Conservation (phyloP, 1,140 invertebrate species). For the Zophobas morio region DNA sequence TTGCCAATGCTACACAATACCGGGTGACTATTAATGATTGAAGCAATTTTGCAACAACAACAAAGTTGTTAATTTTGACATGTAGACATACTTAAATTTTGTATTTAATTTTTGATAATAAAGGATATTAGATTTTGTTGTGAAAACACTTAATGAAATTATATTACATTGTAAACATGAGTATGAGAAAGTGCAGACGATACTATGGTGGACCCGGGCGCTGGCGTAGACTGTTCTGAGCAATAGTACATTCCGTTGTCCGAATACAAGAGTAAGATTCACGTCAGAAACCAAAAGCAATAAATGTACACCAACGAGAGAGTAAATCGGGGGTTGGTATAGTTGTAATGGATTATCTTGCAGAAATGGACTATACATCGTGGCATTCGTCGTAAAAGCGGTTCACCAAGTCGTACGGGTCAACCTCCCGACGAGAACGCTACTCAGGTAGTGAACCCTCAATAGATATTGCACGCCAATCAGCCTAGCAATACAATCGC, state of each 20-base stretch:
- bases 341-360: conserved; percentile 64
- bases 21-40: too few species aligned
- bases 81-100: too few species aligned
- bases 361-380: conserved; percentile 86
- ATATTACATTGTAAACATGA: conserved; percentile 3
- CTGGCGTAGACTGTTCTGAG: conserved; percentile 26
- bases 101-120: too few species aligned
- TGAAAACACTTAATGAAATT: neutral
- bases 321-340: conserved; percentile 13
- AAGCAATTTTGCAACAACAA: too few species aligned
- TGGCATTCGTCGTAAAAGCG: conserved; percentile 82
- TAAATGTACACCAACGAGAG: conserved; percentile 19
- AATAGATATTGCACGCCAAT: conserved; percentile 43
- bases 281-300: neutral
- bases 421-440: conserved; percentile 61
- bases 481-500: conserved; percentile 38
- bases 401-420: conserved; percentile 71
- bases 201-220: conserved; percentile 31
- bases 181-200: conserved; percentile 19
- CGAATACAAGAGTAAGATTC: too few species aligned
- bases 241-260: neutral
- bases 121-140: neutral
- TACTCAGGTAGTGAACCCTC: conserved; percentile 60
- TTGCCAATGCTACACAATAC: too few species aligned
- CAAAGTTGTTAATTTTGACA: too few species aligned